These are phyloP conservation scores for Pogonocichla stellata DNA, from an alignment of 2,113 vertebrate genomes.

Conservation along the genomic window DNA sequence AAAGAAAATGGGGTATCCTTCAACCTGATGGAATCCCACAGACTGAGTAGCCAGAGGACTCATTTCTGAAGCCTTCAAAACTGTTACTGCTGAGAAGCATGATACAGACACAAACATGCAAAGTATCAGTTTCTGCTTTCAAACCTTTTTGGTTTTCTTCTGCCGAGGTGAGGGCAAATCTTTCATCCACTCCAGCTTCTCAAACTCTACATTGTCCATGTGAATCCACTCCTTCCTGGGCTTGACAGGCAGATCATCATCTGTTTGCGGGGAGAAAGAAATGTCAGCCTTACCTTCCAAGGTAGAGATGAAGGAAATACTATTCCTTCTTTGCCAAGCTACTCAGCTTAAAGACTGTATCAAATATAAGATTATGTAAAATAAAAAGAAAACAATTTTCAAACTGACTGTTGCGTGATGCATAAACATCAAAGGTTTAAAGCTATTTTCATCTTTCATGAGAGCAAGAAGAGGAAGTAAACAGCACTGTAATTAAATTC, in stretches of 20 bases:
- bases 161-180: conserved; percentile 82
- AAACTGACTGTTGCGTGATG: neutral
- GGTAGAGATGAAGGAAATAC: neutral
- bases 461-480: conserved; percentile 19
- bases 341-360: neutral
- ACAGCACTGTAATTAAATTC: conserved; percentile 32
- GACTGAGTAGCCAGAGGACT: neutral
- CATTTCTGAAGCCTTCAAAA: neutral
- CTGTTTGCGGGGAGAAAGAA: neutral
- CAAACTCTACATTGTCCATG: conserved; percentile 90
- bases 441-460: conserved; percentile 25
- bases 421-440: conserved; percentile 42
- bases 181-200: conserved; percentile 94
- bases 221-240: conserved; percentile 90
- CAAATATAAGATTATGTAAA: neutral
- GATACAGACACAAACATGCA: neutral
- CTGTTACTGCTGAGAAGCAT: neutral
- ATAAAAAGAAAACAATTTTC: neutral
- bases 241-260: conserved; percentile 79
- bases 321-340: neutral
- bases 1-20: neutral
- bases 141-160: conserved; percentile 85
- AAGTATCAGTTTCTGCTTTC: neutral
- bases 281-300: neutral
- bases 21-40: neutral